These are phyloP conservation scores for Elanoides forficatus DNA, from an alignment of 2,113 vertebrate species.

Conservation along the genomic window DNA sequence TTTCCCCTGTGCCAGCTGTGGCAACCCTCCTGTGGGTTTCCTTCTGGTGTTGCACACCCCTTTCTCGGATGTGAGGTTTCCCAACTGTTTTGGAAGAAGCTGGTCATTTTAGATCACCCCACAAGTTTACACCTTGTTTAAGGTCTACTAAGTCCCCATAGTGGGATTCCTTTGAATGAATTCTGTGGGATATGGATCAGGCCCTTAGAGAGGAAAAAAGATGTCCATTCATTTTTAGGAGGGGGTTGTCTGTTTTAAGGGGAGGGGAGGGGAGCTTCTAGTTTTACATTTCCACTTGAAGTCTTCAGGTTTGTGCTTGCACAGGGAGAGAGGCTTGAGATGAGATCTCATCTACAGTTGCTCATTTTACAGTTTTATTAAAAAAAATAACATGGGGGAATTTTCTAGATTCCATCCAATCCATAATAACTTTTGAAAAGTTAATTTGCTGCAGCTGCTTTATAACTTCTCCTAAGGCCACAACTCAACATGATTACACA, in stretches of 20 bases:
- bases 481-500: conserved; percentile 56
- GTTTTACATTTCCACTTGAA: background rate
- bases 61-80: background rate
- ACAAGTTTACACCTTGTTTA: background rate
- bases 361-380: background rate
- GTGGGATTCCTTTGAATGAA: background rate
- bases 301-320: background rate
- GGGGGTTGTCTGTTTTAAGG: background rate
- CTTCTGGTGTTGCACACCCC: background rate
- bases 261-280: background rate
- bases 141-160: background rate
- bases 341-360: background rate
- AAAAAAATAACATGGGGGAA: background rate
- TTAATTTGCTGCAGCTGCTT: conserved; percentile 65
- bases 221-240: background rate
- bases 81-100: background rate
- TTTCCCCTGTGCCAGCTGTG: background rate
- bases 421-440: conserved; percentile 55
- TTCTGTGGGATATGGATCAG: background rate
- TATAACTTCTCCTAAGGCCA: conserved; percentile 54
- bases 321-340: background rate
- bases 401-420: conserved; percentile 53
- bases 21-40: background rate
- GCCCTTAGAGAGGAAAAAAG: background rate
- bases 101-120: background rate